Evolutionary conservation across 2,797 vertebrate genomes (phyloP), one percentile per base, ranked within the genome.

Genomic region (Siniperca undulata): DNA sequence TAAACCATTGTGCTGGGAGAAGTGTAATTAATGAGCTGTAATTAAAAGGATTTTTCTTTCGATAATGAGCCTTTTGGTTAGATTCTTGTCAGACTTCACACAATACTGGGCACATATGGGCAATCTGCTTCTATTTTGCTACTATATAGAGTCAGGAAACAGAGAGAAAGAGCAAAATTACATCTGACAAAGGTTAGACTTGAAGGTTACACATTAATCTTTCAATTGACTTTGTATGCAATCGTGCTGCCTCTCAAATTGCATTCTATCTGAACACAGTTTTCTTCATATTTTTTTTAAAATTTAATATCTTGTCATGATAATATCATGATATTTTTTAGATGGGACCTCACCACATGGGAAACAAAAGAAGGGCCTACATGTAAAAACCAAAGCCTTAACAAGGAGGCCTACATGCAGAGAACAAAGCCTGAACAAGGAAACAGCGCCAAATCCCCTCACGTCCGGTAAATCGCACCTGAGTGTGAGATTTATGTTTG

Each of bases 1-100:
- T 40, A 17, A 71, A 74, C 16, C 46, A 36, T 58, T 73, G 53
- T 59, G 62, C 70, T 11, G n/a, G 68, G 52, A 73, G 68, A 78
- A 72, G 59, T 61, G 61, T 64, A 75, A 70, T 86, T 86, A 77
- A 85, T 84, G 24, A 70, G 80, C 44, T 74, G 5, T 77, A 71
- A 83, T 88, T 79, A 64, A 69, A 79, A 70, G 34, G 14, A 68
- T 59, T 70, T 61, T 66, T 70, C 42, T 62, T 64, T 53, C 17
- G 13, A 80, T 80, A 36, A 74, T 48, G 42, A 65, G 17, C n/a
- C 42, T 61, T 80, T 74, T 70, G 50, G 44, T 73, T 60, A n/a
- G 56, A 78, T 64, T 71, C 7, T 72, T 58, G 22, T 70, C 38
- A 66, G 50, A 72, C 58, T 52, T 22, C 7, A 55, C 22, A 24